Evolutionary conservation across 2,113 vertebrate genomes (phyloP), one percentile per base, ranked within the genome.

Genomic region (Misgurnus anguillicaudatus): DNA sequence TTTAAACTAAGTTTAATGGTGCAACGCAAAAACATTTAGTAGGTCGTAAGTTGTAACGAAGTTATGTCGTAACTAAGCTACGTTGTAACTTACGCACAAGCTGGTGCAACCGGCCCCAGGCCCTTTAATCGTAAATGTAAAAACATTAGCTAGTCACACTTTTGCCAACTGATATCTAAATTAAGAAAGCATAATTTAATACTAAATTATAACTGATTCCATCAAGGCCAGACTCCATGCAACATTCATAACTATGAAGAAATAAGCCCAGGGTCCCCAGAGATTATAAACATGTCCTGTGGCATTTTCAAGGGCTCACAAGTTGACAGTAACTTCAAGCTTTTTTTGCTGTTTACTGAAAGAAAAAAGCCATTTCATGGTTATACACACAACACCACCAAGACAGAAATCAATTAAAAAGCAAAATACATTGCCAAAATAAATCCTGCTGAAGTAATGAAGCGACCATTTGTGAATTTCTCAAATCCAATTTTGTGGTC

Each of bases 361-460:
- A 66, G 41, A 31, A 83, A 79, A 81, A 80, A 77, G 76, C 42
- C 42, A 77, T 83, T 86, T 86, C 77, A 77, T 77, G 77, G 77
- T 82, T 75, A 13, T 72, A 79, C 61, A 77, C 83, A 72, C 72
- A 19, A 68, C 74, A 60, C 69, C 73, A 82, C 72, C 53, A 75
- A 80, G 71, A 80, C 62, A 67, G 55, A 77, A 85, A 81, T 77
- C 80, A 84, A 84, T 84, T 80, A 81, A 76, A 69, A 73, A 31
- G 70, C 48, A 62, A 82, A 80, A 83, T 73, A 77, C 74, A 67
- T 60, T 78, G 57, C 77, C 60, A 75, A 69, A 81, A 76, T 78
- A 83, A 85, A 82, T 64, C 73, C 72, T 72, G 68, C 68, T 42
- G 75, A 77, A 82, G 79, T 85, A 86, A 85, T 83, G 81, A 85